Conservation (phyloP, 2,113 vertebrate species). For the Entelurus aequoreus region DNA sequence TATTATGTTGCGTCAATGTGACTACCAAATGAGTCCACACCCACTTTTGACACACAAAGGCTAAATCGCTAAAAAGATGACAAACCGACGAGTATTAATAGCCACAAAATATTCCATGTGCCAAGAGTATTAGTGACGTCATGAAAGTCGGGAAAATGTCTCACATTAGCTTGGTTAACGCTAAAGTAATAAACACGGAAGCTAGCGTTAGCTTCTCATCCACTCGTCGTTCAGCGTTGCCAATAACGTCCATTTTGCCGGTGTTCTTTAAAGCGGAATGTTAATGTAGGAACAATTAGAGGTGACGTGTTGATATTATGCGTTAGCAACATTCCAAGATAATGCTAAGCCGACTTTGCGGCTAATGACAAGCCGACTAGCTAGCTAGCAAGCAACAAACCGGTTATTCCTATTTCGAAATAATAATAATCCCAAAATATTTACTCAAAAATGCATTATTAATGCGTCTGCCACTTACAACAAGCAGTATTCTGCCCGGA, state of each 20-base stretch:
- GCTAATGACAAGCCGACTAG: slow-evolving; percentile 2
- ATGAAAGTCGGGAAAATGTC: neutral
- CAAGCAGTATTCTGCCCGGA: slow-evolving; percentile 13
- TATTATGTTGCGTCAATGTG: neutral
- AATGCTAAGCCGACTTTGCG: slow-evolving; percentile 23
- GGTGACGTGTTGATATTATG: too few relatives aligned
- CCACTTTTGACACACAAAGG: neutral
- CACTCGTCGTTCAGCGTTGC: neutral
- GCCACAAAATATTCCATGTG: neutral
- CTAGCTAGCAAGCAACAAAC: slow-evolving; percentile 43
- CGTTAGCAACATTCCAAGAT: slow-evolving; percentile 1
- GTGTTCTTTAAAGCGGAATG: neutral
- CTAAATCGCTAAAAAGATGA: neutral
- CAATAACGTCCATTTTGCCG: neutral
- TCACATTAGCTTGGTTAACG: neutral
- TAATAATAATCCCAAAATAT: too few relatives aligned
- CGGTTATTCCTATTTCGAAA: neutral
- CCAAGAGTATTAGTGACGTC: neutral
- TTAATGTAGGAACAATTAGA: neutral
- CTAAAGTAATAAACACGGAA: neutral
- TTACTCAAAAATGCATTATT: neutral
- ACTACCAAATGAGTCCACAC: neutral
- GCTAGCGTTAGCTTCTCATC: neutral
- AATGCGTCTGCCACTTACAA: neutral
- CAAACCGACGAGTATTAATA: neutral